A percentile compares a stretch with the other conserved stretches of the same genome.
These are phyloP conservation scores for Geococcyx californianus DNA, from an alignment of 2,113 vertebrate species.

Conservation along the genomic window DNA sequence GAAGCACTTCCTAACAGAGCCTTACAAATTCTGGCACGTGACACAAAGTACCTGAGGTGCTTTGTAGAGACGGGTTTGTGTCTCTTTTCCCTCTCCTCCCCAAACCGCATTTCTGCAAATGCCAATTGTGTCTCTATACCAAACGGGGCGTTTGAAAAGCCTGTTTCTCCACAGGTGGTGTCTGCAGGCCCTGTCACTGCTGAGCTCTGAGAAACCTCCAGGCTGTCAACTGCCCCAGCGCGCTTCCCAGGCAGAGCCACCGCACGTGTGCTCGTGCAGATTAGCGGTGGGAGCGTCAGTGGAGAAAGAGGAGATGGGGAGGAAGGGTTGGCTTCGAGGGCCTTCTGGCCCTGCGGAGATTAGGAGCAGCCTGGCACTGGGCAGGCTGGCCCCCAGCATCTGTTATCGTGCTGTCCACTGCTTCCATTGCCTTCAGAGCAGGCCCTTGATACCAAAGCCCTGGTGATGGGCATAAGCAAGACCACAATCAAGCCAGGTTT, in stretches of 20 bases:
- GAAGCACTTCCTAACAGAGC: not conserved
- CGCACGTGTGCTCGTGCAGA: slow-evolving; percentile 10
- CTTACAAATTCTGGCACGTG: not conserved
- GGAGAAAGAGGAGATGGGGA: not conserved
- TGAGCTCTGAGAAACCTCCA: not conserved
- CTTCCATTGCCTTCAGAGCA: not conserved
- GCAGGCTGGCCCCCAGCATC: not conserved
- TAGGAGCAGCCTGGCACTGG: not conserved
- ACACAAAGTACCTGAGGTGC: not conserved
- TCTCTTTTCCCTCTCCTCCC: not conserved
- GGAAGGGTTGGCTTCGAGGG: accelerated
- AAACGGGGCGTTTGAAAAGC: accelerated
- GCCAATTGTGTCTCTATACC: not conserved
- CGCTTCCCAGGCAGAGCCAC: not conserved
- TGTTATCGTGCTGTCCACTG: not conserved
- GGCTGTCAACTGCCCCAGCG: not conserved
- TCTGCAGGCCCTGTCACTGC: not conserved
- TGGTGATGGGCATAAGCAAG: not conserved
- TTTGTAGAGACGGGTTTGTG: not conserved
- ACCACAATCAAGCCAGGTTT: not conserved
- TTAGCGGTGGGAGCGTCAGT: not conserved
- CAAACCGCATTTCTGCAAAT: not conserved
- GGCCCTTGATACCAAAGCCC: not conserved
- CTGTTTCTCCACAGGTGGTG: not conserved
- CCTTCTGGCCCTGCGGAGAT: not conserved